Evolutionary conservation across 2,113 vertebrate species (phyloP).

Genomic region (Mesocricetus auratus): DNA sequence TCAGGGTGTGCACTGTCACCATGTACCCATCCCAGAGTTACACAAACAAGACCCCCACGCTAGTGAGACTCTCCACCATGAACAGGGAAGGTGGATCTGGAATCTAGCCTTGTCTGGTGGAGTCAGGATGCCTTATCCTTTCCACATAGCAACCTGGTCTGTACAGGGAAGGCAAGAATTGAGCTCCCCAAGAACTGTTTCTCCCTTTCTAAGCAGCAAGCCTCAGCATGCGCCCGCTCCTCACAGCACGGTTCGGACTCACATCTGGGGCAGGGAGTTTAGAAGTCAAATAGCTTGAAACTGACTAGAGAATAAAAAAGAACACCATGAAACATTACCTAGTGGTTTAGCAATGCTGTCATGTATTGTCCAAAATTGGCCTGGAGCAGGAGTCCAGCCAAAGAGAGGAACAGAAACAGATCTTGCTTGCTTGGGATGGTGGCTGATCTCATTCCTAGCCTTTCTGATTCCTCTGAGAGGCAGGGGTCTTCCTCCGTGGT

Average conservation of each 20-base stretch:
- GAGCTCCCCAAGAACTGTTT: slow-evolving; percentile 5
- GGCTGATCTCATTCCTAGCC: slow-evolving; percentile 50
- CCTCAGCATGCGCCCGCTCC: slow-evolving; percentile 68
- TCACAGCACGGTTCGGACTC: slow-evolving; percentile 72
- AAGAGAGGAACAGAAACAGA: slow-evolving; percentile 76
- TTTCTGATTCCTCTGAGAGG: slow-evolving; percentile 66
- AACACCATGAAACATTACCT: slow-evolving; percentile 88
- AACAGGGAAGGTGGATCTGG: neutral
- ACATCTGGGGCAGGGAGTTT: slow-evolving; percentile 78
- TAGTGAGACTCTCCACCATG: neutral
- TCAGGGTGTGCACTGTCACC: neutral
- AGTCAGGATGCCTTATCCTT: slow-evolving; percentile 18
- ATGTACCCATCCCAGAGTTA: neutral
- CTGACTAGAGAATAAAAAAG: slow-evolving; percentile 83
- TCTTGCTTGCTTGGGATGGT: slow-evolving; percentile 65
- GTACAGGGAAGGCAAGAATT: neutral
- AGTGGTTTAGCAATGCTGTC: slow-evolving; percentile 88
- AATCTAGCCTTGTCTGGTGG: neutral
- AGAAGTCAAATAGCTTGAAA: slow-evolving; percentile 84
- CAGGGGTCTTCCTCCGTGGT: slow-evolving; percentile 6
- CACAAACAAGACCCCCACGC: neutral
- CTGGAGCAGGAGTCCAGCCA: slow-evolving; percentile 83
- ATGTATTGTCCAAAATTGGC: slow-evolving; percentile 86
- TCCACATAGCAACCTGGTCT: neutral
- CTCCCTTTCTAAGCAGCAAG: slow-evolving; percentile 13